Evolutionary conservation across 2,113 vertebrate genomes (phyloP), one percentile per base, ranked within the genome.

Genomic region (Caracal caracal): DNA sequence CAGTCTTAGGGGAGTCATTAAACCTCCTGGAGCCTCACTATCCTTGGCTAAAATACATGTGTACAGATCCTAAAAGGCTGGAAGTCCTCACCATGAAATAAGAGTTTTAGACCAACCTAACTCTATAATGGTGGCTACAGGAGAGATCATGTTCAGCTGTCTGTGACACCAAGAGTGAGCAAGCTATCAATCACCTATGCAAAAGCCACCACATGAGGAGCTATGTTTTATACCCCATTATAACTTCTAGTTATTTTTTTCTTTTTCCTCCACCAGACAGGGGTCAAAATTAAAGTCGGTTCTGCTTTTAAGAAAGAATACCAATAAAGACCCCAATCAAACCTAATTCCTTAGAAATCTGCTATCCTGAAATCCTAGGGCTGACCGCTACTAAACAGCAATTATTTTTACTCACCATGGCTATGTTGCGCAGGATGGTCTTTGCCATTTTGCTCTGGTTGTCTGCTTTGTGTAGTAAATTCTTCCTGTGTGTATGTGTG

Each of bases 361-460:
- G 11, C 61, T 84, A 82, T 94, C 20, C n/a, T 81, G 28, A 89
- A 66, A 43, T 51, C n/a, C 30, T 33, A 49, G 40, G 11, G 3
- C 0, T 37, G 9, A n/a, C n/a, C 5, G 2, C 1, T 33, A 24
- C n/a, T 2, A 22, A 70, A 33, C 5, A 28, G 6, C 9, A 75
- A 19, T 19, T 12, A 17, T 53, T 53, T 16, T 40, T 56, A 15
- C 98, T 98, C 65, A 98, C 98, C 98, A 85, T 0, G 2, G 83
- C 19, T 20, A 28, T 6, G 30, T 22, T 68, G 6, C 0, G 0
- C 24, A 37, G 30, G 20, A 19, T 4, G 20, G 53, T 49, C 97
- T 88, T 93, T 16, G 43, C 40, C 20, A 0, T 37, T 63, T 70
- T 26, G n/a, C 33, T 53, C 73, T 17, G 82, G 73, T 19, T 20